These are phyloP conservation scores for Criorhina ranunculi DNA, from an alignment of 2,888 invertebrate species.

Conservation along the genomic window DNA sequence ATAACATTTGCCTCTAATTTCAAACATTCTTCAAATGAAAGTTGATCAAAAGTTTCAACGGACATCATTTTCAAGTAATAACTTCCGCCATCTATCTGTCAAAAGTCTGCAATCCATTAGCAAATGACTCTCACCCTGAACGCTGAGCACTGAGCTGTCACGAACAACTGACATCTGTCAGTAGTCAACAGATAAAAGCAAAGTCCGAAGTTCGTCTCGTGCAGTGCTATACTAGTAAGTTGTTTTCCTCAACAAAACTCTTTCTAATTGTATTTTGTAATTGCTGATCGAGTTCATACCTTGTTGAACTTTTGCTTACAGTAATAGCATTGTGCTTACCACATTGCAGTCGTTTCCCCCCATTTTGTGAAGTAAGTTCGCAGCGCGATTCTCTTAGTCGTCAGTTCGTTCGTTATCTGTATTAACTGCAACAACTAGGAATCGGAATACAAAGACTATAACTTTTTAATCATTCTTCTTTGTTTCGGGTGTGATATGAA, in stretches of 20 bases:
- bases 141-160: slow-evolving; percentile 11
- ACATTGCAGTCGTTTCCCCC: slow-evolving; percentile 27
- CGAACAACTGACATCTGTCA: slow-evolving; percentile 50
- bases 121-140: slow-evolving; percentile 7
- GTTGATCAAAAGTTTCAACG: no score
- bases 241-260: slow-evolving; percentile 47
- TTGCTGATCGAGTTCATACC: slow-evolving; percentile 48
- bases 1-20: no score
- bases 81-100: slow-evolving; percentile 25
- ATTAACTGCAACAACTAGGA: slow-evolving; percentile 39
- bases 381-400: slow-evolving; percentile 20
- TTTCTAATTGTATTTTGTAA: slow-evolving; percentile 63
- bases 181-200: slow-evolving; percentile 3
- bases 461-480: slow-evolving; percentile 2
- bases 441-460: slow-evolving; percentile 32
- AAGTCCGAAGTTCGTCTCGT: slow-evolving; percentile 70
- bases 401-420: slow-evolving; percentile 8
- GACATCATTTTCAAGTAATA: no score
- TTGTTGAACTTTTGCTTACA: slow-evolving; percentile 57
- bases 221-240: no score
- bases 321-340: slow-evolving; percentile 37
- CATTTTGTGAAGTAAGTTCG: slow-evolving; percentile 4
- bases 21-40: no score
- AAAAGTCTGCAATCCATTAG: not conserved
- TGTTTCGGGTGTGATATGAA: slow-evolving; percentile 35